A percentile compares a stretch with the other conserved stretches of the same genome.
Conservation (phyloP, 2,797 vertebrate species). For the Remorina albescens region DNA sequence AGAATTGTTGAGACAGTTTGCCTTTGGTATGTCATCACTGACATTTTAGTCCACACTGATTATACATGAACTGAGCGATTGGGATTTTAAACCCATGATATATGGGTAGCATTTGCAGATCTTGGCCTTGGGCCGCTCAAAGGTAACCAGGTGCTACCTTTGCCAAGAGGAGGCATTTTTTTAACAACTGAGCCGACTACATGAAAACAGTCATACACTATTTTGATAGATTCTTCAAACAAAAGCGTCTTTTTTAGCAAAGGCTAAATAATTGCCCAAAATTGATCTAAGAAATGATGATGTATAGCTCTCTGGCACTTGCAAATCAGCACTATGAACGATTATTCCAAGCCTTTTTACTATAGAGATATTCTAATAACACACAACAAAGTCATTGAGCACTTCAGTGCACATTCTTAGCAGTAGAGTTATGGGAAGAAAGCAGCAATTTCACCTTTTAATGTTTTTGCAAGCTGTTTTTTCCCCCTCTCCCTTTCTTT, state of each 20-base stretch:
- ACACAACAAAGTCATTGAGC: not conserved
- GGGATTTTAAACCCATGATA: slow-evolving; percentile 37
- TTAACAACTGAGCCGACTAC: not conserved
- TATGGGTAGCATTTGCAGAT: slow-evolving; percentile 13
- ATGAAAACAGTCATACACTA: not conserved
- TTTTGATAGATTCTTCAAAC: slow-evolving; percentile 4
- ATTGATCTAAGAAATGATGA: not conserved
- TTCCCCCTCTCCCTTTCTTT: not conserved
- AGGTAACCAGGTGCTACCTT: not conserved
- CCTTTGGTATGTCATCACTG: slow-evolving; percentile 21
- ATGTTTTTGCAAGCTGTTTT: slow-evolving; percentile 10
- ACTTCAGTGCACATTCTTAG: slow-evolving; percentile 1
- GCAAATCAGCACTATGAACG: not conserved
- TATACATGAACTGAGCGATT: slow-evolving; percentile 27
- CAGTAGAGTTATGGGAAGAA: slow-evolving; percentile 7
- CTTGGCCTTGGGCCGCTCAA: not conserved
- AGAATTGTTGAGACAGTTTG: slow-evolving; percentile 12
- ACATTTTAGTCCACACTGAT: slow-evolving; percentile 27
- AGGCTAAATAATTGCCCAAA: not conserved
- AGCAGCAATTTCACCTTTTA: slow-evolving; percentile 3
- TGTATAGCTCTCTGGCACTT: not conserved
- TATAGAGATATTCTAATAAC: slow-evolving; percentile 2
- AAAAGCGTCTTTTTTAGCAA: not conserved
- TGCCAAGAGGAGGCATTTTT: not conserved
- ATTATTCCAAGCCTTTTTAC: not conserved